Conservation (phyloP, 2,888 invertebrate species). For the Agrenia bidenticulata region DNA sequence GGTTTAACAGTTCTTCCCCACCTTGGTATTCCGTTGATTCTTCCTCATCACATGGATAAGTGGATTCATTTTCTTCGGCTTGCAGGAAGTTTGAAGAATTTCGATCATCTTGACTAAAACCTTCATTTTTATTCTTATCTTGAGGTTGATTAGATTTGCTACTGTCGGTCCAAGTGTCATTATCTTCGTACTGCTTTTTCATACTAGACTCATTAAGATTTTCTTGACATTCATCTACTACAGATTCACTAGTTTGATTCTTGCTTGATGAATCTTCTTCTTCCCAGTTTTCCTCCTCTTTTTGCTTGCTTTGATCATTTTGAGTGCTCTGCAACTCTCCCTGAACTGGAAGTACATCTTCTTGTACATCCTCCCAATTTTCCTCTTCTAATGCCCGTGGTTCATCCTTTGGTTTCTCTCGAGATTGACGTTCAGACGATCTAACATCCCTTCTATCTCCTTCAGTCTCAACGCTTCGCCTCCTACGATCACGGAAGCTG, state of each 20-base stretch:
- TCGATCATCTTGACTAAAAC: background rate
- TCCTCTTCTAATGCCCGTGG: slow-evolving; percentile 3
- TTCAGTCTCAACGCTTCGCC: slow-evolving; percentile 23
- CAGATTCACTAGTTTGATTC: too few species aligned
- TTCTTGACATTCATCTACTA: too few species aligned
- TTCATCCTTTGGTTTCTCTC: background rate
- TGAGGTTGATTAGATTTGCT: background rate
- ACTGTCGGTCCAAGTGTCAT: background rate
- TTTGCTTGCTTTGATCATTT: background rate
- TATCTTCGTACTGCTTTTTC: too few species aligned
- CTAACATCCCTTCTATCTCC: slow-evolving; percentile 17
- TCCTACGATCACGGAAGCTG: slow-evolving; percentile 10
- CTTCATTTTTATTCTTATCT: background rate
- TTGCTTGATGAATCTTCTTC: background rate
- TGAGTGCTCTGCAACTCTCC: background rate
- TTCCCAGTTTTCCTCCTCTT: slow-evolving; percentile 5
- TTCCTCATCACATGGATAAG: too few species aligned
- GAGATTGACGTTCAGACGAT: slow-evolving; percentile 13
- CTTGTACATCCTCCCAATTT: slow-evolving; percentile 22
- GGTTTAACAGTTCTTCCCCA: background rate
- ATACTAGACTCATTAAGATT: too few species aligned
- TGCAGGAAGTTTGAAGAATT: background rate
- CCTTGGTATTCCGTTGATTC: background rate
- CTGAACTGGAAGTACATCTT: slow-evolving; percentile 2
- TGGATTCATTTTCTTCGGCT: background rate